Base-by-base conservation (phyloP, 2,888 invertebrate species). In the Scelioninae gen. 1 region DNA sequence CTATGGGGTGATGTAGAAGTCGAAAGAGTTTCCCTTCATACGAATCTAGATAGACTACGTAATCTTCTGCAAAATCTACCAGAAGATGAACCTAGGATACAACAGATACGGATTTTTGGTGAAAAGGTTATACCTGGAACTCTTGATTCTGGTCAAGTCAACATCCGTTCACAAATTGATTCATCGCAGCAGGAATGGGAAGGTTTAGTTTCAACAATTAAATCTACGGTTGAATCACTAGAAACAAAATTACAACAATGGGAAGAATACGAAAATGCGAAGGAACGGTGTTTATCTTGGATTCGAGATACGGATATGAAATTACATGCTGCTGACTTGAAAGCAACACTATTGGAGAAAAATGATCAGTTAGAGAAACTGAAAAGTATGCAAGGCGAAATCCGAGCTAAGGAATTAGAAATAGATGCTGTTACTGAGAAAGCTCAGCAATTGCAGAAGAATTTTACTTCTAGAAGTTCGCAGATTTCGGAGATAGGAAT, bases 401-500 rank as follows among this genome's bases (percentile, higher is more conserved):
- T 98, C 0, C 94, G 97, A 53, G 97, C 97, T 3, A 97, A 97
- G 89, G 98, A 98, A 92, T 93, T 98, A 10, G 98, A 98, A 93
- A 97, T 98, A 75, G 98, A 98, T 88, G 96, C 96, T 66, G 96
- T 98, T 0, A 97, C 97, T 23, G 98, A 98, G 91, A 95, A 96
- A 85, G 97, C 97, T 0, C 98, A 98, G 90, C 95, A 96, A 84
- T 92, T 98, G 10, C 95, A 96, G 82, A 96, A 96, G 85, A 94
- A 95, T 0, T 92, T 96, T 13, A 95, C 95, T 68, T 95, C 95
- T 4, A 95, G 98, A 56, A 94, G 95, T 49, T 96, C 97, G 0
- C 96, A 97, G 90, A 96, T 98, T 56, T 96, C 97, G 0, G 98
- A 98, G 92, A 92, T 98, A n/a, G 96, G 97, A 9, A 95, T 97